Evolutionary conservation across 1,140 invertebrate species (phyloP), one percentile per base, ranked within the genome.

Genomic region (Drosophila trapezifrons): DNA sequence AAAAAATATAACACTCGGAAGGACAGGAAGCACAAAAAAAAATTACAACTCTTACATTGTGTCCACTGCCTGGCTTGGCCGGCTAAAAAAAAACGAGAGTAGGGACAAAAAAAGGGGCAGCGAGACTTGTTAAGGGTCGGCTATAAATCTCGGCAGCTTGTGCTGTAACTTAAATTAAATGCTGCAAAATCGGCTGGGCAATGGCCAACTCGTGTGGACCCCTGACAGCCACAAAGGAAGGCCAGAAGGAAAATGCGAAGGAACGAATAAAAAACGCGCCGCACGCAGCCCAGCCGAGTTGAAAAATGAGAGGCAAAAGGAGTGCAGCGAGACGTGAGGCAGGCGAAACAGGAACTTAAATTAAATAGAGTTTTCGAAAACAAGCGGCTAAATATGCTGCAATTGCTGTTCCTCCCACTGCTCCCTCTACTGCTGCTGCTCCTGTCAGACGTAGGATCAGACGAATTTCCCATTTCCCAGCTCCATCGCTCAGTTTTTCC

Each of bases 131-230:
- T 90, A 90, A 90, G 87, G 86, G 87, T 83, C 79, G 63, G 82
- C 78, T 78, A 90, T 90, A 90, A 90, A 90, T 90, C 87, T 90
- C 87, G 54, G 55, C 75, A 78, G 87, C 77, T 84, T 81, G 74
- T 78, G 75, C 80, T 81, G 80, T 83, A 90, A 87, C 74, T 90
- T 90, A 90, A 90, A 90, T 90, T 84, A 90, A 90, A 90, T 78
- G 87, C 82, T 90, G 83, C 69, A 81, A 86, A 89, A 90, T 86
- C 80, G 82, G 73, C 76, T 78, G 82, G 76, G 75, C 79, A 66
- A 62, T 56, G 74, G 43, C 63, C 60, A 54, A 38, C 62, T 69
- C 45, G 60, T 52, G 62, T 60, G 57, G 59, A 65, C 35, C 54
- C 47, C 12, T 35, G 35, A 69, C 65, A 52, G 65, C 60, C 60